Evolutionary conservation across 2,113 vertebrate species (phyloP).

Genomic region (Sinosuthora webbiana): DNA sequence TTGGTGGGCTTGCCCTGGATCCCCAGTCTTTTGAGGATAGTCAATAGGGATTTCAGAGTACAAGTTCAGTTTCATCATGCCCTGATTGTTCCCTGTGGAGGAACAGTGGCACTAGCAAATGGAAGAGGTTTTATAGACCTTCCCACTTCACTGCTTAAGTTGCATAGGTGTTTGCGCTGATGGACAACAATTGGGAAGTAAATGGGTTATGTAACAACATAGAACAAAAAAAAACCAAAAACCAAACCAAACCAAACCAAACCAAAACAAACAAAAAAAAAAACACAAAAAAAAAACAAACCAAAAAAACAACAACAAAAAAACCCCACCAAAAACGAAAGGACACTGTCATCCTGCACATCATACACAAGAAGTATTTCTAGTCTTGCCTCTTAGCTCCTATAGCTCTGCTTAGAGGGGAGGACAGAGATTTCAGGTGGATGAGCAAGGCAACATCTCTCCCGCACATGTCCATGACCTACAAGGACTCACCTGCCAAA

Average conservation of each 20-base stretch:
- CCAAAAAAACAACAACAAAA: neutral
- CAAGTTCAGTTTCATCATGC: neutral
- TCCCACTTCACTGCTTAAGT: neutral
- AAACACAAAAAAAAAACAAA: neutral
- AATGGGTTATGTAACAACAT: neutral
- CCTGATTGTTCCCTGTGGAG: neutral
- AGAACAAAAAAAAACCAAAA: too few species aligned
- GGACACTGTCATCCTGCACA: rapidly evolving
- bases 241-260: too few species aligned
- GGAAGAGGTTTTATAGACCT: neutral
- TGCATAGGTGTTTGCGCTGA: neutral
- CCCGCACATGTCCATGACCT: neutral
- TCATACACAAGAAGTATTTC: neutral
- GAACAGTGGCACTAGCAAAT: neutral
- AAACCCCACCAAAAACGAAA: neutral
- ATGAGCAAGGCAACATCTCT: neutral
- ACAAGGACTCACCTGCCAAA: too few species aligned
- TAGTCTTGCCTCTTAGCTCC: neutral
- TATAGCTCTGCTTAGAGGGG: neutral
- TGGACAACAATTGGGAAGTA: neutral
- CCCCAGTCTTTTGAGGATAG: neutral
- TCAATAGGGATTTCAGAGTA: neutral
- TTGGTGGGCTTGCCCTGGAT: neutral
- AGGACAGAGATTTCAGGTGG: neutral
- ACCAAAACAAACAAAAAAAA: too few species aligned